Evolutionary conservation across 2,113 vertebrate genomes (phyloP).

Genomic region (Gambusia affinis): DNA sequence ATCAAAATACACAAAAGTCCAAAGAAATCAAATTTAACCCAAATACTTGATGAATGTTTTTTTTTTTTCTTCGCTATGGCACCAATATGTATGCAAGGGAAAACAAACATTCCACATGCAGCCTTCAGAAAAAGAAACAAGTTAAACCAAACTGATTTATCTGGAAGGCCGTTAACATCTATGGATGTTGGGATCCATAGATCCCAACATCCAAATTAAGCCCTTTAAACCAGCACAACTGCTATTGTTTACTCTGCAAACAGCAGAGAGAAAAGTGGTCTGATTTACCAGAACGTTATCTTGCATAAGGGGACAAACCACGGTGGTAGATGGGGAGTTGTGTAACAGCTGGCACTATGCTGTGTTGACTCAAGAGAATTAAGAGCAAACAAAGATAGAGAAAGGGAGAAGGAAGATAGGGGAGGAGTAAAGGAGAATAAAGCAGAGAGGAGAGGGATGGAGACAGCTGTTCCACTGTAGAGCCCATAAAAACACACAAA

Average conservation of each 20-base stretch:
- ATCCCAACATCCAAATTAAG: constrained; percentile 35
- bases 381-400: constrained; percentile 69
- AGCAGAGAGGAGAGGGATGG: constrained; percentile 35
- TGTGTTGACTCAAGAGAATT: constrained; percentile 70
- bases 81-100: neutral
- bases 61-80: neutral
- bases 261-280: constrained; percentile 41
- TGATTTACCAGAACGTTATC: constrained; percentile 59
- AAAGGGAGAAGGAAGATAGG: constrained; percentile 35
- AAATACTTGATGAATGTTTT: neutral
- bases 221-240: constrained; percentile 42
- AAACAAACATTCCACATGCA: neutral
- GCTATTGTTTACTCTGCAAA: constrained; percentile 58
- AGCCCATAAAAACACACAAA: constrained; percentile 63
- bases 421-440: constrained; percentile 33
- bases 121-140: neutral
- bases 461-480: constrained; percentile 66
- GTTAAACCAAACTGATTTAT: constrained; percentile 22
- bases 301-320: constrained; percentile 28
- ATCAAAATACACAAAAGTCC: neutral
- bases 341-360: constrained; percentile 73
- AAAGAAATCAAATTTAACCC: neutral
- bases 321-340: constrained; percentile 36
- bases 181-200: too few relatives aligned
- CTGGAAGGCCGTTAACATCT: constrained; percentile 47